Evolutionary conservation across 2,888 invertebrate genomes (phyloP), one percentile per base, ranked within the genome.

Genomic region (Alcis repandata): DNA sequence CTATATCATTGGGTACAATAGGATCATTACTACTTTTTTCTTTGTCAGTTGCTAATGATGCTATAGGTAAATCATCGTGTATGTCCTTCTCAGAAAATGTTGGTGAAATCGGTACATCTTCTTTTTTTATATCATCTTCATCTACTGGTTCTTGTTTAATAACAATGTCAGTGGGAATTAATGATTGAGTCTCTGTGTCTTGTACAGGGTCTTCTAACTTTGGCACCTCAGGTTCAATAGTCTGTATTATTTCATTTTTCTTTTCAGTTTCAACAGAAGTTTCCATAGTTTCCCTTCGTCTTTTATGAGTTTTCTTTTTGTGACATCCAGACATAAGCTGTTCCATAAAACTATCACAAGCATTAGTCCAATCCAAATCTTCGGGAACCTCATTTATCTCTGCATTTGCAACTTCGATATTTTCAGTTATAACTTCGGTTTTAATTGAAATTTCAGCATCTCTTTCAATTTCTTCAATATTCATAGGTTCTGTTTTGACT

Each of bases 311-410:
- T 67, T 94, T 94, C 80, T 95, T 95, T 83, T 95, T 95, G 56
- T 91, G 91, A 59, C 90, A 91, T 46, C 95, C 94, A 70, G 85
- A 93, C 84, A 95, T 95, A 49, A 97, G 86, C 85, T 97, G 96
- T 82, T 97, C 96, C 86, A 97, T 95, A 83, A 97, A 96, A 86
- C 94, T 96, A 86, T 97, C 96, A 88, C 97, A 97, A 17, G 97
- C 95, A 79, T 93, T 95, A 54, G 94, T 94, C 95, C 97, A 97
- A 78, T 91, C 89, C 66, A 88, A 82, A 71, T 94, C 93, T 63
- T 91, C 89, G 60, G 81, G 63, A 33, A 51, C 53, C 51, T 71
- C 71, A 63, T 61, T 40, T 57, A 68, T 59, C 63, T 73, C 68
- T 43, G 75, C 32, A 66, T 52, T 65, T 66, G 79, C 75, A 17